Evolutionary conservation across 2,888 invertebrate genomes (phyloP), one percentile per base, ranked within the genome.

Genomic region (Dexiosoma caninum): DNA sequence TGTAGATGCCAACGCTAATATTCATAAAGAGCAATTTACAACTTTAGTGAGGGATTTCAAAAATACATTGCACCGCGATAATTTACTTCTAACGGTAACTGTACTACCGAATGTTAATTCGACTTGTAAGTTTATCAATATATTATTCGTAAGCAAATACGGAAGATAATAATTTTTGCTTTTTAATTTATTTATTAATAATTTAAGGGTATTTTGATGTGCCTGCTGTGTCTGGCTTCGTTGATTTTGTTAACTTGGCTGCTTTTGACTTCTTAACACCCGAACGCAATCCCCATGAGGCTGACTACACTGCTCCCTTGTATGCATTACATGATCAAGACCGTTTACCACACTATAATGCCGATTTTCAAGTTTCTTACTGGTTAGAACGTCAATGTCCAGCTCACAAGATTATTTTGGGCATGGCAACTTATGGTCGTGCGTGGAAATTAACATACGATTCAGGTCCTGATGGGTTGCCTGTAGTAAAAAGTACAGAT

Each of bases 61-160:
- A 86, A 93, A 94, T 79, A 93, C 93, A 1, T 92, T 96, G 60
- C 92, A 92, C 69, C 91, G 93, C 9, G 94, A 94, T 84, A 93
- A 93, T 9, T 91, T 92, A 85, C 91, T 93, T 85, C 90, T 96
- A 0, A 91, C 94, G 0, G 82, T 95, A 76, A 93, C 94, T 0
- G 93, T 95, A 1, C 90, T 95, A 12, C 96, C 96, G n/a, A 95
- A 96, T 86, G 94, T 96, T 7, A 96, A 96, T 86, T 91, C 94
- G 30, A 91, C 92, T 49, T 90, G 95, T 95, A 90, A 92, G 92
- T 85, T 23, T 19, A n/a, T 27, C 0, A 12, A 14, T 27, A n/a
- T n/a, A n/a, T n/a, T n/a, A n/a, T n/a, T n/a, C n/a, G n/a, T n/a
- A n/a, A n/a, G n/a, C n/a, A 1, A 37, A 9, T 44, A 19, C 9